Evolutionary conservation across 2,113 vertebrate genomes (phyloP).

Genomic region (Nymphicus hollandicus): DNA sequence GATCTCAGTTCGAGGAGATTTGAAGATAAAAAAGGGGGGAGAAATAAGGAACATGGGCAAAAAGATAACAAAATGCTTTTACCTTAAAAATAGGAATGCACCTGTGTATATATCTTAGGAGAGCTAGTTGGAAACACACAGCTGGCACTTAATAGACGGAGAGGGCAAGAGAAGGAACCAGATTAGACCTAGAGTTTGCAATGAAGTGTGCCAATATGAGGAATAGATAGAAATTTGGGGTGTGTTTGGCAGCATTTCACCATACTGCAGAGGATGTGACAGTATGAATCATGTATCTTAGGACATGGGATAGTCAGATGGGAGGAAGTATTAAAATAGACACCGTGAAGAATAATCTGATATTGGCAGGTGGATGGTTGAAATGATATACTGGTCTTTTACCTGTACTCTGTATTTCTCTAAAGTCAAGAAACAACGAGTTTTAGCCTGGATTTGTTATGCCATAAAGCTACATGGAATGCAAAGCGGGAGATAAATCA

Average conservation of each 20-base stretch:
- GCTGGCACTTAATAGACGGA: not conserved
- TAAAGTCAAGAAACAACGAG: not conserved
- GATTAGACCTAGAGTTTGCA: not conserved
- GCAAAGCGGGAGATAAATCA: not conserved
- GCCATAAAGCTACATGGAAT: not conserved
- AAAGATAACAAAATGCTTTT: not conserved
- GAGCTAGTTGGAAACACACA: not conserved
- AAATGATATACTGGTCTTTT: not conserved
- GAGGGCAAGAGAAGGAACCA: not conserved
- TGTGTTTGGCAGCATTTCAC: not conserved
- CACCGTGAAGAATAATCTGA: not conserved
- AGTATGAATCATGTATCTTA: not conserved
- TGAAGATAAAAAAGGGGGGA: not conserved
- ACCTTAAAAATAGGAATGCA: not conserved
- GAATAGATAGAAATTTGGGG: not conserved
- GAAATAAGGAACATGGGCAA: not conserved
- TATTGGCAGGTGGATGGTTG: not conserved
- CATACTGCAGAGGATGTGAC: not conserved
- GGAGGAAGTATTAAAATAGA: not conserved
- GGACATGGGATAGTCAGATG: not conserved
- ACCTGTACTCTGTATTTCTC: not conserved
- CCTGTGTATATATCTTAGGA: not conserved
- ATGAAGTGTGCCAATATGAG: not conserved
- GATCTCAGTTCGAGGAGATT: not conserved
- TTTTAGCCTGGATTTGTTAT: slow-evolving; percentile 4